Conservation (phyloP, 2,113 vertebrate species). For the Eulemur rufifrons region DNA sequence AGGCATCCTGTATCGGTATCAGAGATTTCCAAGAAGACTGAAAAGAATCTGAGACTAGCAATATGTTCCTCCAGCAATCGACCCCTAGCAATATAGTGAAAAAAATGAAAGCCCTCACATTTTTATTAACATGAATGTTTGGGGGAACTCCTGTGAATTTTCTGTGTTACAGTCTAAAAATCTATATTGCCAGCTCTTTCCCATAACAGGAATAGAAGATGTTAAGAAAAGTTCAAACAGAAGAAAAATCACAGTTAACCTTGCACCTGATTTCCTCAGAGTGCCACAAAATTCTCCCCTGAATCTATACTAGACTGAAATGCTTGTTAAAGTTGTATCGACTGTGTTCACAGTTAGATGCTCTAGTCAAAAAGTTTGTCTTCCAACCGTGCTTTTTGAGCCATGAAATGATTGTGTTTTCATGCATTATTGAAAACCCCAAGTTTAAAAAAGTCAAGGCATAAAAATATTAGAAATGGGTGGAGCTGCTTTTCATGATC, state of each 20-base stretch:
- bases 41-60: background rate
- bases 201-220: background rate
- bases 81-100: background rate
- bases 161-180: background rate
- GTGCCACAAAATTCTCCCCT: background rate
- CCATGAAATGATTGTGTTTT: constrained; percentile 62
- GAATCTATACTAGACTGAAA: background rate
- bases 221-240: constrained; percentile 25
- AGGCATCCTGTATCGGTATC: background rate
- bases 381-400: constrained; percentile 61
- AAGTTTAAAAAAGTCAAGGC: constrained; percentile 61
- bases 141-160: background rate
- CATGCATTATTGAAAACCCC: constrained; percentile 61
- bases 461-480: constrained; percentile 34
- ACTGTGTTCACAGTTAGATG: constrained; percentile 40
- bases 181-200: background rate
- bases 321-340: background rate
- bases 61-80: background rate
- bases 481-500: background rate
- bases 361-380: constrained; percentile 26
- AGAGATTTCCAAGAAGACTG: background rate
- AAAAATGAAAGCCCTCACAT: background rate
- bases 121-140: background rate
- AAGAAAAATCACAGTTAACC: constrained; percentile 45
- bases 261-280: constrained; percentile 56